Conservation (phyloP, 2,888 invertebrate species). For the Listrodromus nycthemerus region DNA sequence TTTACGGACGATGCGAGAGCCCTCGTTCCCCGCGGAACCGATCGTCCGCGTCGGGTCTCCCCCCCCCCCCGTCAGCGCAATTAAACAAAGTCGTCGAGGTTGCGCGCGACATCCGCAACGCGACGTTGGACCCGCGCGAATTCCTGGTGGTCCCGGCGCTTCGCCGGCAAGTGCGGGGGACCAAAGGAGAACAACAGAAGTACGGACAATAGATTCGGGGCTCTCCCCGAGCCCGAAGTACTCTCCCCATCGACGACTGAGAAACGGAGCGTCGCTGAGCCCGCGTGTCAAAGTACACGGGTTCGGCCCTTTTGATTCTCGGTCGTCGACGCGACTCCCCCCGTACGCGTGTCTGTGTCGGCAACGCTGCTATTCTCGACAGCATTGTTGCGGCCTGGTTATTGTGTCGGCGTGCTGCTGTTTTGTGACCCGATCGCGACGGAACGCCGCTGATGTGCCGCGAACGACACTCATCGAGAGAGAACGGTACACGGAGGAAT, state of each 20-base stretch:
- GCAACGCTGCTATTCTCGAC: constrained; percentile 51
- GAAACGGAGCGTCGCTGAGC: too few relatives aligned
- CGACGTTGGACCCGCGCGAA: constrained; percentile 32
- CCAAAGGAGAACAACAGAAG: constrained; percentile 81
- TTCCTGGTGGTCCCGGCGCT: constrained; percentile 65
- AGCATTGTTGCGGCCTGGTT: constrained; percentile 79
- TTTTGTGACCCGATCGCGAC: constrained; percentile 82
- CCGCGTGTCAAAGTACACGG: too few relatives aligned
- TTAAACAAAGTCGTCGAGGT: constrained; percentile 60
- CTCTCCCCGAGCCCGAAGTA: constrained; percentile 25
- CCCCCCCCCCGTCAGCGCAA: constrained; percentile 42
- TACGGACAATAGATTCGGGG: constrained; percentile 81
- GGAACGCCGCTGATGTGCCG: constrained; percentile 70
- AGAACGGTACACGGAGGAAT: too few relatives aligned
- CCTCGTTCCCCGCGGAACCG: background rate
- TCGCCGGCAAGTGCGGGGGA: constrained; percentile 76
- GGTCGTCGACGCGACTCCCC: background rate
- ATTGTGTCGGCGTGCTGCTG: constrained; percentile 80
- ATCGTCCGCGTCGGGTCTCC: background rate
- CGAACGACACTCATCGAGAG: constrained; percentile 3
- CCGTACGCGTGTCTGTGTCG: constrained; percentile 44
- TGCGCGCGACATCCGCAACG: constrained; percentile 46
- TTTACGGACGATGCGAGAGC: constrained; percentile 1
- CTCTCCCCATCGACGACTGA: constrained; percentile 6
- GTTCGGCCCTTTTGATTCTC: too few relatives aligned